These are phyloP conservation scores for Zingel zingel DNA, from an alignment of 2,113 vertebrate species.

Conservation along the genomic window DNA sequence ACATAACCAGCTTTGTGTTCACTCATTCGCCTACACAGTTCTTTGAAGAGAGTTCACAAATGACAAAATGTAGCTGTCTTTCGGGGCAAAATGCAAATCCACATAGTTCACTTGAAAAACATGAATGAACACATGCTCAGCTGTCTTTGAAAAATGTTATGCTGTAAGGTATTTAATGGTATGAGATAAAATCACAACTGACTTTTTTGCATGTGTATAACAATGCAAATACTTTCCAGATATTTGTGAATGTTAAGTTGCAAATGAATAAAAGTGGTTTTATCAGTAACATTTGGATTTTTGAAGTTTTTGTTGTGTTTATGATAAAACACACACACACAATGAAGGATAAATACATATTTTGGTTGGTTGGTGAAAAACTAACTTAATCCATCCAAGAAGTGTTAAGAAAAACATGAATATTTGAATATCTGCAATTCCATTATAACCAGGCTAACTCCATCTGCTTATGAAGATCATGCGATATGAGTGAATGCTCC, in stretches of 20 bases:
- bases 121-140: not conserved
- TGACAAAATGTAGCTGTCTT: constrained; percentile 21
- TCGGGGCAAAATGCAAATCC: constrained; percentile 12
- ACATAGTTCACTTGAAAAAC: constrained; percentile 32
- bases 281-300: not conserved
- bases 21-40: not conserved
- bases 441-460: not conserved
- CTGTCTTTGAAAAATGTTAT: not conserved
- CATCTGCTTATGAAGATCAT: not conserved
- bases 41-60: not conserved
- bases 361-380: not conserved
- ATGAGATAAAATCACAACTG: not conserved
- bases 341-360: not conserved
- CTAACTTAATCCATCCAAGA: not conserved
- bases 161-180: not conserved
- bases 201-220: constrained; percentile 45
- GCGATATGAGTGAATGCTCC: not conserved
- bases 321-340: not conserved
- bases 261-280: constrained; percentile 53
- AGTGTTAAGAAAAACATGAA: not conserved
- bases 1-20: constrained; percentile 16
- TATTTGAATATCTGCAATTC: not conserved
- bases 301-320: not conserved
- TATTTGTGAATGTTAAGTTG: constrained; percentile 28
- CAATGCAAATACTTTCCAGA: constrained; percentile 16